Percentiles rank a stretch among this genome's conserved stretches.
Conservation (phyloP, 2,888 invertebrate genomes). For the Ecliptopera silaceata region DNA sequence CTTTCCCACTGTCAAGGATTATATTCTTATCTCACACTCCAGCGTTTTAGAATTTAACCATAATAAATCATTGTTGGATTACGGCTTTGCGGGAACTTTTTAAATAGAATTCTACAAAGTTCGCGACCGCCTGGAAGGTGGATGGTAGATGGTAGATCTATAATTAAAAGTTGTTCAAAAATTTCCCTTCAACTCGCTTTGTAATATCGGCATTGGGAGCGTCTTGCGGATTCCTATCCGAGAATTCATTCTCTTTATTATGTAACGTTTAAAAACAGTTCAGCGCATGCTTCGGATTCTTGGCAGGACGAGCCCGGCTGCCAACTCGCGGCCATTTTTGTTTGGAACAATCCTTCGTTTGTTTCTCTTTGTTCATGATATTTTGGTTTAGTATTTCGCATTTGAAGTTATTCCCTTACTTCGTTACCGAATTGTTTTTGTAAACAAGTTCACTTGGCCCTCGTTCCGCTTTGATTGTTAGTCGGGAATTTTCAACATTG, state of each 20-base stretch:
- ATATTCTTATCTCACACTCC: constrained; percentile 35
- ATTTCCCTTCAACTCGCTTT: constrained; percentile 37
- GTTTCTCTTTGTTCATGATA: constrained; percentile 66
- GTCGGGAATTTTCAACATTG: constrained; percentile 33
- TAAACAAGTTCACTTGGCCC: constrained; percentile 54
- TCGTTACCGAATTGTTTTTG: constrained; percentile 62
- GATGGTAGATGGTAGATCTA: constrained; percentile 50
- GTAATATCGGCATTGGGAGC: constrained; percentile 32
- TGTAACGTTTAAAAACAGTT: constrained; percentile 47
- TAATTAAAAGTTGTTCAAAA: constrained; percentile 55
- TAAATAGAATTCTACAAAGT: constrained; percentile 54
- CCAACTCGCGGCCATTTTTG: constrained; percentile 58
- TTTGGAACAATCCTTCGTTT: constrained; percentile 58
- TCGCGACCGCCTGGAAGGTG: constrained; percentile 42
- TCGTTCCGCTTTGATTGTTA: constrained; percentile 38
- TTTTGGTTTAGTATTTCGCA: constrained; percentile 57
- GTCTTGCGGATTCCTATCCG: constrained; percentile 34
- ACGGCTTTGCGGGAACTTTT: constrained; percentile 50
- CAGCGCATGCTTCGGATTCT: constrained; percentile 58
- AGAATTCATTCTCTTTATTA: constrained; percentile 37
- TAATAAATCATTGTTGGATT: constrained; percentile 53
- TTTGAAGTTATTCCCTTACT: constrained; percentile 63
- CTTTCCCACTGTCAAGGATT: constrained; percentile 35
- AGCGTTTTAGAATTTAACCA: constrained; percentile 38
- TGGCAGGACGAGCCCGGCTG: constrained; percentile 40